phyloP scores from a whole-genome alignment of 2,888 invertebrate genomes.

The Caenorhabditis uteleia region DNA sequence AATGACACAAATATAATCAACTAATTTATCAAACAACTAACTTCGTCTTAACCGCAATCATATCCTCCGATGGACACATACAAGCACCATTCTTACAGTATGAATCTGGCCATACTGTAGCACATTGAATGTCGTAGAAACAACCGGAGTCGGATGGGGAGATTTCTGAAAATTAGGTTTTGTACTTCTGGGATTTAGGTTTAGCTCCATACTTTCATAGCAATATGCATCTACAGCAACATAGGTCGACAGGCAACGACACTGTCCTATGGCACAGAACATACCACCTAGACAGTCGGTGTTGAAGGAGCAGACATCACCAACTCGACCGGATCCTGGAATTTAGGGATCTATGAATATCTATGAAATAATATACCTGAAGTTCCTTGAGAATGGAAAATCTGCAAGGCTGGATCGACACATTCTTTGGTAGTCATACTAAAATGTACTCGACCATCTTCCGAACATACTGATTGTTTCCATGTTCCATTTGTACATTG shows the following conservation, averaged over 20 bases:
- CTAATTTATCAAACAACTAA: constrained; percentile 1
- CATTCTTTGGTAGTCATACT: constrained; percentile 31
- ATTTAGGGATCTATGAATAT: background rate
- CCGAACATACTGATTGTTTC: constrained; percentile 42
- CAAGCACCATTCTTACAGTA: constrained; percentile 53
- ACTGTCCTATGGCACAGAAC: constrained; percentile 57
- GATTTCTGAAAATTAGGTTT: constrained; percentile 41
- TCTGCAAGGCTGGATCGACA: constrained; percentile 37
- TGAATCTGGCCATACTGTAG: constrained; percentile 56
- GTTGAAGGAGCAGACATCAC: constrained; percentile 58
- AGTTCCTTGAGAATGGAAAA: constrained; percentile 49
- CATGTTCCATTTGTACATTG: constrained; percentile 38
- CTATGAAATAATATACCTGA: constrained; percentile 28
- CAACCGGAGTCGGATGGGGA: constrained; percentile 54
- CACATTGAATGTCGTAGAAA: constrained; percentile 55
- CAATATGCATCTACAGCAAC: constrained; percentile 56
- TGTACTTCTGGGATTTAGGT: background rate
- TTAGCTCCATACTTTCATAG: constrained; percentile 45
- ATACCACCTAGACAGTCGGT: constrained; percentile 60
- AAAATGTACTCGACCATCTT: constrained; percentile 40
- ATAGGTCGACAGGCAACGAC: constrained; percentile 53
- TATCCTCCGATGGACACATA: constrained; percentile 54
- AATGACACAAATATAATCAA: background rate
- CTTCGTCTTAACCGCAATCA: constrained; percentile 56
- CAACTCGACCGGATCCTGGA: constrained; percentile 55